Evolutionary conservation across 1,140 invertebrate species (phyloP).

Genomic region (Drosophila asahinai): DNA sequence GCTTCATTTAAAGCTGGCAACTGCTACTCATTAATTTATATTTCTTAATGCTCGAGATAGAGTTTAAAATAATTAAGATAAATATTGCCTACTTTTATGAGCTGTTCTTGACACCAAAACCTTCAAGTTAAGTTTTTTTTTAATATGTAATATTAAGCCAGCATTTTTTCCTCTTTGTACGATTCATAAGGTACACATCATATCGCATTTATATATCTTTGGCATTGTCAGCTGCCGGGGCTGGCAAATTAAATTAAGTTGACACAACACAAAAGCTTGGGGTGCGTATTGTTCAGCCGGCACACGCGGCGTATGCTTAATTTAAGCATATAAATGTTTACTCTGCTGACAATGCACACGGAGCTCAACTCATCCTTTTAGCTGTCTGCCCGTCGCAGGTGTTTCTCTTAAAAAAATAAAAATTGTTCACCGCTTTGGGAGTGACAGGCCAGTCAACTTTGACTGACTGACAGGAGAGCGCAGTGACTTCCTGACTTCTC

Average conservation of each 20-base stretch:
- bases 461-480: slow-evolving; percentile 13
- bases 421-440: slow-evolving; percentile 9
- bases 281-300: slow-evolving; percentile 35
- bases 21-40: no score
- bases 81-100: not conserved
- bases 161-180: not conserved
- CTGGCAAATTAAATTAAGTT: slow-evolving; percentile 57
- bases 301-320: slow-evolving; percentile 48
- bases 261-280: slow-evolving; percentile 38
- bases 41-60: no score
- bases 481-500: slow-evolving; percentile 19
- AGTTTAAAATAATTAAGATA: not conserved
- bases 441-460: slow-evolving; percentile 33
- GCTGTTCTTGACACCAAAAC: not conserved
- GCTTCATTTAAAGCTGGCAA: no score
- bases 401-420: slow-evolving; percentile 21
- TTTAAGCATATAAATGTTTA: slow-evolving; percentile 52
- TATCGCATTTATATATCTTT: slow-evolving; percentile 23
- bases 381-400: slow-evolving; percentile 10
- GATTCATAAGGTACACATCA: slow-evolving; percentile 9
- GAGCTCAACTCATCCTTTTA: slow-evolving; percentile 18
- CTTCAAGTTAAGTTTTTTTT: not conserved
- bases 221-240: slow-evolving; percentile 37
- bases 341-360: slow-evolving; percentile 32
- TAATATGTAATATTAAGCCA: not conserved